phyloP scores from a whole-genome alignment of 2,113 vertebrate genomes.

The Madoqua kirkii region DNA sequence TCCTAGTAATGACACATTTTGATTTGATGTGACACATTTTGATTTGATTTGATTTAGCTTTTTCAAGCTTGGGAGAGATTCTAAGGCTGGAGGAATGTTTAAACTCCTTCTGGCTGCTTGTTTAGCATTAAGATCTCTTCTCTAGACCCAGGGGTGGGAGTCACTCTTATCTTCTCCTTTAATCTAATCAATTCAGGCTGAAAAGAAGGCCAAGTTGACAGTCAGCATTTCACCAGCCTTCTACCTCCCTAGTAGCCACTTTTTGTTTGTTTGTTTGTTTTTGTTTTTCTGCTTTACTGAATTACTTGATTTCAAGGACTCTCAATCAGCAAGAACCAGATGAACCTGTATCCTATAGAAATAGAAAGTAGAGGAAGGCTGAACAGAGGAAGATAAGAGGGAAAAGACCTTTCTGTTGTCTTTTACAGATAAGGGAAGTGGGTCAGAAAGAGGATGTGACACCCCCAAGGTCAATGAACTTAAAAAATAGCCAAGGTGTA shows the following conservation, averaged over 20 bases:
- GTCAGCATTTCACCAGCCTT: not conserved
- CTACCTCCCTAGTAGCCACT: not conserved
- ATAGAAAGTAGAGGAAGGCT: not conserved
- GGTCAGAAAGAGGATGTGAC: not conserved
- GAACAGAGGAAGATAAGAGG: not conserved
- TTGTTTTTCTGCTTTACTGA: not conserved
- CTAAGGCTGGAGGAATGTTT: conserved; percentile 6
- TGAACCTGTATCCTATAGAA: not conserved
- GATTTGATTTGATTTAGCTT: conserved; percentile 18
- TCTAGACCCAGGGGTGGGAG: not conserved
- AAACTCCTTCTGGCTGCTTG: conserved; percentile 22
- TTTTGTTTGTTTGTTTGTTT: not conserved
- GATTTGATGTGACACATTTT: conserved; percentile 17
- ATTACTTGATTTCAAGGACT: conserved; percentile 24
- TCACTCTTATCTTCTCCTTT: conserved; percentile 19
- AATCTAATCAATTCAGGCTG: conserved; percentile 48
- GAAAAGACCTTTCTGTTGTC: not conserved
- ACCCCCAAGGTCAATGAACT: not conserved
- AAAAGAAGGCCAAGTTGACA: conserved; percentile 8
- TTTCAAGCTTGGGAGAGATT: conserved; percentile 28
- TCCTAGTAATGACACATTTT: not conserved
- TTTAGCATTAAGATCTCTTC: not conserved
- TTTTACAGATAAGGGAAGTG: not conserved
- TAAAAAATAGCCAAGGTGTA: not conserved
- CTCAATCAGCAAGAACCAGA: not conserved